These are phyloP conservation scores for Acanthochromis polyacanthus DNA, from an alignment of 2,113 vertebrate genomes.

Conservation along the genomic window DNA sequence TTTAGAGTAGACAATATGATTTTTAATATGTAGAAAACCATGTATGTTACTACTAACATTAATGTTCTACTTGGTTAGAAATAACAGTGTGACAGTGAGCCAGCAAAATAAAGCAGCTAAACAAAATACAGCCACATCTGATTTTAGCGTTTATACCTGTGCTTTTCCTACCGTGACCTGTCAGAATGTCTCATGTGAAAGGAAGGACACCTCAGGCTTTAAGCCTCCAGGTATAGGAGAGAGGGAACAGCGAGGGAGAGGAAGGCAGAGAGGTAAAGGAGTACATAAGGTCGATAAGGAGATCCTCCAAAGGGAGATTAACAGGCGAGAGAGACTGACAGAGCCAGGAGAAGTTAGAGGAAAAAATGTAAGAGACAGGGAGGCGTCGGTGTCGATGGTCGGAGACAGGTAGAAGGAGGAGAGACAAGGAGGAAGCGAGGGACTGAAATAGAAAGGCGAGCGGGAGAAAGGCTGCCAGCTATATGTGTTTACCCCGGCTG, in stretches of 20 bases:
- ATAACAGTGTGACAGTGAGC: neutral
- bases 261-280: neutral
- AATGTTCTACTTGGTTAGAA: neutral
- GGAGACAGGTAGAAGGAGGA: constrained; percentile 25
- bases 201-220: neutral
- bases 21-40: no score
- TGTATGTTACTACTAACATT: neutral
- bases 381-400: neutral
- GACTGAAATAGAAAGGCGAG: constrained; percentile 57
- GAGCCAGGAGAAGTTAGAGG: constrained; percentile 1
- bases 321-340: constrained; percentile 15
- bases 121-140: neutral
- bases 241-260: neutral
- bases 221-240: neutral
- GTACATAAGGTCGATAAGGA: constrained; percentile 1
- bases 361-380: neutral
- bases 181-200: neutral
- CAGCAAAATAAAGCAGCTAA: neutral
- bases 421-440: constrained; percentile 8
- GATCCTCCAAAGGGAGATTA: constrained; percentile 28
- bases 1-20: no score
- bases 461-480: constrained; percentile 41
- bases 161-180: neutral
- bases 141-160: neutral
- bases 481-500: constrained; percentile 61